Evolutionary conservation across 2,888 invertebrate genomes (phyloP).

Genomic region (Agrochola litura): DNA sequence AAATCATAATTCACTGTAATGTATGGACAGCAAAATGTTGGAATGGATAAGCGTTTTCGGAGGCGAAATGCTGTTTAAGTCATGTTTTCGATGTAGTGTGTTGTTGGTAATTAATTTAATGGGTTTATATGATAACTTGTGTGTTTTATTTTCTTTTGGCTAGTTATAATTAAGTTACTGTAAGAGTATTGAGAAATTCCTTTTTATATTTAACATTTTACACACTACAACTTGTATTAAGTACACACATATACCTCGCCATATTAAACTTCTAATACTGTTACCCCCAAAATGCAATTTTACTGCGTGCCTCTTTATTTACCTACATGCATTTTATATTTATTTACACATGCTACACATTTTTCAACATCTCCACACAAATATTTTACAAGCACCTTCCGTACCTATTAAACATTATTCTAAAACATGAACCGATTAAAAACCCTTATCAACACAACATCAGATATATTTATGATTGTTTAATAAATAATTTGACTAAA

Average conservation of each 20-base stretch:
- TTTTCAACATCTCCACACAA: constrained; percentile 29
- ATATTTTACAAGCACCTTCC: constrained; percentile 22
- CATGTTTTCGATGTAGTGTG: constrained; percentile 37
- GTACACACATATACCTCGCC: not conserved
- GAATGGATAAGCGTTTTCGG: constrained; percentile 56
- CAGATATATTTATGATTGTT: constrained; percentile 51
- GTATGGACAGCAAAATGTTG: constrained; percentile 59
- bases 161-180: not conserved
- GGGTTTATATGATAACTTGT: constrained; percentile 1
- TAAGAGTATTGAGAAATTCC: not conserved
- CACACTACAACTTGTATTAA: not conserved
- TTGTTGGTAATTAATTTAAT: constrained; percentile 35
- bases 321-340: constrained; percentile 3
- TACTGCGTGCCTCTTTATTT: not conserved
- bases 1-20: constrained; percentile 66
- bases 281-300: constrained; percentile 2
- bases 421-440: constrained; percentile 47
- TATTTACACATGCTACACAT: constrained; percentile 16
- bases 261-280: not conserved
- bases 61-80: constrained; percentile 51
- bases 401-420: constrained; percentile 20
- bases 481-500: constrained; percentile 59
- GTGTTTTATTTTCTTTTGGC: not conserved
- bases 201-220: not conserved
- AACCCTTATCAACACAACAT: constrained; percentile 55